Evolutionary conservation across 2,888 invertebrate genomes (phyloP).

Genomic region (Sphaeridia pumilis): DNA sequence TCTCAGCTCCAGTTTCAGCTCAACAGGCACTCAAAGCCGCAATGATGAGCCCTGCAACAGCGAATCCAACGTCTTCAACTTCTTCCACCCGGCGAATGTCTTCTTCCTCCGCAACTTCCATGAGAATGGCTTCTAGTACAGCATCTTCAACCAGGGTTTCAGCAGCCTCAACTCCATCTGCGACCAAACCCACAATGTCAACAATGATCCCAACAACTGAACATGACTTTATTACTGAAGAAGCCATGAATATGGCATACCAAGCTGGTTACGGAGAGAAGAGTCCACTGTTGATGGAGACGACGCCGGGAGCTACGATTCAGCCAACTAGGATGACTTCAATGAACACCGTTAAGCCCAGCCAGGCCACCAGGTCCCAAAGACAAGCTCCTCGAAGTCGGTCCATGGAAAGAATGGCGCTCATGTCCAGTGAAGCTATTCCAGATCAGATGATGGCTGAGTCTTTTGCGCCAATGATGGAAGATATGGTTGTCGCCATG

Average conservation of each 20-base stretch:
- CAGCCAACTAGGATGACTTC: background rate
- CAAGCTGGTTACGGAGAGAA: conserved; percentile 19
- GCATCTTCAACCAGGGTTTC: background rate
- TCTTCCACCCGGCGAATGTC: too few relatives aligned
- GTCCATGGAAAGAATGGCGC: background rate
- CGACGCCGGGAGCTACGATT: background rate
- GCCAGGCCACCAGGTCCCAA: background rate
- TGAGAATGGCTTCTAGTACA: background rate
- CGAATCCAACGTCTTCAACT: too few relatives aligned
- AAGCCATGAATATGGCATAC: conserved; percentile 10
- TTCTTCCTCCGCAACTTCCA: too few relatives aligned
- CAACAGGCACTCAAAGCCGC: too few relatives aligned
- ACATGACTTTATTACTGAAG: background rate
- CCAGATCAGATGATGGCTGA: background rate
- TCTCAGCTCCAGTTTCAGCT: background rate
- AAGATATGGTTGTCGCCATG: background rate
- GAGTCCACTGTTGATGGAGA: conserved; percentile 13
- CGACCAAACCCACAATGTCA: too few relatives aligned
- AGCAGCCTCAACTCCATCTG: too few relatives aligned
- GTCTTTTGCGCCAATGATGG: background rate
- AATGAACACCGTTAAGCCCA: background rate
- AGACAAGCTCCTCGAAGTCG: background rate
- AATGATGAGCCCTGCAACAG: too few relatives aligned
- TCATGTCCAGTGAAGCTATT: background rate
- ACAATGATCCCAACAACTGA: background rate